Evolutionary conservation across 2,797 vertebrate species (phyloP).

Genomic region (Myripristis jacobus): DNA sequence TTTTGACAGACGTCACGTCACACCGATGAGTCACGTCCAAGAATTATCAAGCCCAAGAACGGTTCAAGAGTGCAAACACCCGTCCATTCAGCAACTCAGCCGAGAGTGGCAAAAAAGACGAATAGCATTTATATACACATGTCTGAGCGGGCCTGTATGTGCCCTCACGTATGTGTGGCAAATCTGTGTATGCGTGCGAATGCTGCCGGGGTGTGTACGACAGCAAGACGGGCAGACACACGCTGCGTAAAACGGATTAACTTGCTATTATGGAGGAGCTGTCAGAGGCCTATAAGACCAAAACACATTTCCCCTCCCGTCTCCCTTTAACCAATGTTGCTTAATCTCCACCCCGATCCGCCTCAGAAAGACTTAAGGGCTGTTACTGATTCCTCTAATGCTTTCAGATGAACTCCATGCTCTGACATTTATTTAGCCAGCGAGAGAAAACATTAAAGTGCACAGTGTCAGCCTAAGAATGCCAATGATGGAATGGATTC

Average conservation of each 20-base stretch:
- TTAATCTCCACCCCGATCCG: constrained; percentile 75
- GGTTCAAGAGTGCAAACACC: constrained; percentile 53
- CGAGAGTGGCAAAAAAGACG: constrained; percentile 8
- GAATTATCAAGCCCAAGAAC: constrained; percentile 29
- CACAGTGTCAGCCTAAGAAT: constrained; percentile 29
- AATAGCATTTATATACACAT: background rate
- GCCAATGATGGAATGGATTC: constrained; percentile 43
- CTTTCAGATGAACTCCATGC: constrained; percentile 70
- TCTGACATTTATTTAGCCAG: constrained; percentile 64
- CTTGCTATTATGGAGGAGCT: constrained; percentile 73
- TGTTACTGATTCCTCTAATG: constrained; percentile 77
- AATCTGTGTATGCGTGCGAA: constrained; percentile 42
- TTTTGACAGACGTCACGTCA: constrained; percentile 65
- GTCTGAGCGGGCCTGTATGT: background rate
- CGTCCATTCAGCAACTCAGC: constrained; percentile 37
- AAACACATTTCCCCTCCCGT: constrained; percentile 73
- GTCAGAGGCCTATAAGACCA: constrained; percentile 76
- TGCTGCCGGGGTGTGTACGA: constrained; percentile 50
- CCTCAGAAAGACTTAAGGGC: constrained; percentile 73
- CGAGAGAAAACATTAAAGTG: constrained; percentile 38
- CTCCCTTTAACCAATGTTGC: constrained; percentile 71
- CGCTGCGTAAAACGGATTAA: constrained; percentile 76
- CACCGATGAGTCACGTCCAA: constrained; percentile 41
- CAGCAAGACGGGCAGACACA: constrained; percentile 53
- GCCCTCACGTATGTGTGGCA: background rate